Evolutionary conservation across 2,113 vertebrate genomes (phyloP).

Genomic region (Muntiacus reevesi): DNA sequence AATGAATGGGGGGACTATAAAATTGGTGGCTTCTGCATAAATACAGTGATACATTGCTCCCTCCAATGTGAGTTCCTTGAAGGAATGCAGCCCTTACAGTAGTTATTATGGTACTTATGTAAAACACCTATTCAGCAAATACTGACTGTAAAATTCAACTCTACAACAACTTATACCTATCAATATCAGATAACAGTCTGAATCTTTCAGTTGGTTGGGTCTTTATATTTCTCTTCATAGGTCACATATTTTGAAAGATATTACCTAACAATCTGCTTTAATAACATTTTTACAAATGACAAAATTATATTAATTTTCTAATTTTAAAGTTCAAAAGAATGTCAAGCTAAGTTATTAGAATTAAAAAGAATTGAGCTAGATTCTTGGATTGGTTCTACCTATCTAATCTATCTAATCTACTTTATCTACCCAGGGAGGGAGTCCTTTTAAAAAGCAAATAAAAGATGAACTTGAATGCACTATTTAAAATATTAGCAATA

Average conservation of each 20-base stretch:
- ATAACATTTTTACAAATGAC: background rate
- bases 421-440: background rate
- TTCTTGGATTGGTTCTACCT: background rate
- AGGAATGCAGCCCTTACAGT: background rate
- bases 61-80: background rate
- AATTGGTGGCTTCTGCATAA: background rate
- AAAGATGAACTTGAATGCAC: background rate
- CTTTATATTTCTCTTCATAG: background rate
- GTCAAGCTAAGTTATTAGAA: background rate
- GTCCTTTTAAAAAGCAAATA: background rate
- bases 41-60: background rate
- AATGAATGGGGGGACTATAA: background rate
- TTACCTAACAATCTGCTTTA: background rate
- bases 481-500: background rate
- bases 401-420: background rate
- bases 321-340: background rate
- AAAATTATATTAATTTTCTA: background rate
- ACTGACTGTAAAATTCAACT: background rate
- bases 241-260: background rate
- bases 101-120: too few relatives aligned
- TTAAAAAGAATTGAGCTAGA: background rate
- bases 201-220: background rate
- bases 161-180: background rate
- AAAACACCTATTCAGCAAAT: background rate
- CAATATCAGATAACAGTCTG: background rate